Evolutionary conservation across 2,888 invertebrate species (phyloP), one percentile per base, ranked within the genome.

Genomic region (Hyppa rectilinea): DNA sequence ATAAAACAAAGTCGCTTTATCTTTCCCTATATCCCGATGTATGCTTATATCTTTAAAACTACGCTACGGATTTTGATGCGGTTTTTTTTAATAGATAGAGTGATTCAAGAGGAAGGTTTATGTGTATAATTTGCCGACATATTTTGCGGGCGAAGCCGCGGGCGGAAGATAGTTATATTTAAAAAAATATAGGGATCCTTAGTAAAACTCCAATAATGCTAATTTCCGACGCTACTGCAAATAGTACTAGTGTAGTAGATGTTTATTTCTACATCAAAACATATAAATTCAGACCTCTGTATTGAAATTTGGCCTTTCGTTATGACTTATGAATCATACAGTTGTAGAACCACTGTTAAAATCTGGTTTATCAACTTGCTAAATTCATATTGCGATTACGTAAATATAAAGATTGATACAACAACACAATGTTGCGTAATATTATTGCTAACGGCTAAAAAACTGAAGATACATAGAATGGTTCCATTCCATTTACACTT

Each of bases 301-400:
- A 26, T 31, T 45, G n/a, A 34, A 31, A 29, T 29, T 61, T 49
- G 34, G 34, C 55, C 45, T 66, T 66, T 73, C 29, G 23, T 61
- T 67, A 75, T 77, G 68, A 77, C n/a, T 61, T 67, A 75, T 77
- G 68, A 77, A 29, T 75, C 68, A 77, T 12, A 2, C 4, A 36
- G 26, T 53, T 40, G 62, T 34, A 45, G 40, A 52, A 49, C 53
- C 17, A 45, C 68, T 68, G 61, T 52, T 50, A 38, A 80, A 49
- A 47, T 66, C 61, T 0, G 14, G 56, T 75, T 43, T 62, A 29
- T 17, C 59, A 62, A 75, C 36, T 75, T 66, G 50, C 34, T 66
- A 62, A 66, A 79, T 23, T 29, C 5, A 29, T 40, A 40, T 38
- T n/a, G 7, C 61, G 36, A 49, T 75, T 34, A 49, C 55, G 36